phyloP scores from a whole-genome alignment of 1,140 invertebrate genomes.

The Geopemphigus sp. region DNA sequence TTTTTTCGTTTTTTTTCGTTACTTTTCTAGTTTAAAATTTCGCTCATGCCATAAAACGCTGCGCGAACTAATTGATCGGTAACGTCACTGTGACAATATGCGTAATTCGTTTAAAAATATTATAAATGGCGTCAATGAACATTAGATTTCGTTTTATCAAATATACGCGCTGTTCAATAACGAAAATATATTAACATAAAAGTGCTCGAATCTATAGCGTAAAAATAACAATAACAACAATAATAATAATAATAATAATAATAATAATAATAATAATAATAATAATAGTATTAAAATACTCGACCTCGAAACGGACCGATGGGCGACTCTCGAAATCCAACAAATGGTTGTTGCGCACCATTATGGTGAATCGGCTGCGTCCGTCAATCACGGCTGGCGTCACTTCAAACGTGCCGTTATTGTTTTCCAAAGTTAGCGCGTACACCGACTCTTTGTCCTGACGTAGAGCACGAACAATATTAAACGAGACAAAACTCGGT shows the following conservation, averaged over 20 bases:
- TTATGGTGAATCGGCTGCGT: conserved; percentile 74
- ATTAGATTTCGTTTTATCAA: too few species aligned
- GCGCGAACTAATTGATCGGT: too few species aligned
- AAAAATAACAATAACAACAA: neutral
- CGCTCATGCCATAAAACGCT: too few species aligned
- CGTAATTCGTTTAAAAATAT: too few species aligned
- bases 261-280: neutral
- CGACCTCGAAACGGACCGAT: conserved; percentile 50
- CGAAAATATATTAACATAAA: neutral
- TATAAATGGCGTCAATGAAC: too few species aligned
- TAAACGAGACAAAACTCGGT: neutral
- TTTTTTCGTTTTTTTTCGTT: too few species aligned
- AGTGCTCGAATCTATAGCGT: neutral
- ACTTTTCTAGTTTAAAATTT: too few species aligned
- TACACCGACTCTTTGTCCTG: conserved; percentile 79
- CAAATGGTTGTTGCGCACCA: conserved; percentile 74
- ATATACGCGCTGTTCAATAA: neutral
- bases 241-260: neutral
- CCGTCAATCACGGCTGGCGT: conserved; percentile 82
- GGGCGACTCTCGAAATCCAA: conserved; percentile 76
- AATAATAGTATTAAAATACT: conserved; percentile 2
- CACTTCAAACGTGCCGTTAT: conserved; percentile 85
- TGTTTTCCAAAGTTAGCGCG: conserved; percentile 71
- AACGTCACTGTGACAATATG: too few species aligned
- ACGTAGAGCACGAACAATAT: neutral